phyloP scores from a whole-genome alignment of 2,797 vertebrate species.

The Manis crassicaudata region DNA sequence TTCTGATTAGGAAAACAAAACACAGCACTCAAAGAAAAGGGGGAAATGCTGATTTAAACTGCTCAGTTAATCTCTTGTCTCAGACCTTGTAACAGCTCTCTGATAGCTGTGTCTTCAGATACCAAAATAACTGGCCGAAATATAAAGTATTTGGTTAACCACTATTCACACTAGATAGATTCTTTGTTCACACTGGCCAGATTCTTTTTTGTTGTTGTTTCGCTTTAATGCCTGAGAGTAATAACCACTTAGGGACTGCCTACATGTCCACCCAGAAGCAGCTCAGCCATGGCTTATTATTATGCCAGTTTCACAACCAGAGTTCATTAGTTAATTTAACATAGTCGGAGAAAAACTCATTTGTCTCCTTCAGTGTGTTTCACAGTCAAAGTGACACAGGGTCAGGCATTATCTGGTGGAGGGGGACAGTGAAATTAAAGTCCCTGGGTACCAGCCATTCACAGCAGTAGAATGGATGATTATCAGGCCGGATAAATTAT shows the following conservation, averaged over 20 bases:
- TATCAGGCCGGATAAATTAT: conserved; percentile 80
- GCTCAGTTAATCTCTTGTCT: neutral
- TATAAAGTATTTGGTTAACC: neutral
- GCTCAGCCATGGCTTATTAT: neutral
- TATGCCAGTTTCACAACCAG: conserved; percentile 38
- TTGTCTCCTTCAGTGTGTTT: conserved; percentile 61
- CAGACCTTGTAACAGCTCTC: neutral
- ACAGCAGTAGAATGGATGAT: conserved; percentile 66
- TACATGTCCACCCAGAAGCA: neutral
- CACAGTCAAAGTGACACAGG: conserved; percentile 76
- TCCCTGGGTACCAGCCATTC: conserved; percentile 78
- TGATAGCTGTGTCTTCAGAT: neutral
- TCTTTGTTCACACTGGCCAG: neutral
- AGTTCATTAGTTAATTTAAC: conserved; percentile 75
- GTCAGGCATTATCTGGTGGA: conserved; percentile 78
- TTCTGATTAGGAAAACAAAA: neutral
- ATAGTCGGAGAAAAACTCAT: conserved; percentile 49
- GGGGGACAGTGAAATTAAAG: conserved; percentile 79
- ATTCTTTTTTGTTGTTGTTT: neutral
- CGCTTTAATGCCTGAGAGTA: neutral
- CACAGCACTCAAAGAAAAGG: neutral
- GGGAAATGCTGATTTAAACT: neutral
- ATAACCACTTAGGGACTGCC: neutral
- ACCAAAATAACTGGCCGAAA: neutral
- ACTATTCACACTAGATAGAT: neutral